phyloP scores from a whole-genome alignment of 2,797 vertebrate species.

The Eutrigla gurnardus region DNA sequence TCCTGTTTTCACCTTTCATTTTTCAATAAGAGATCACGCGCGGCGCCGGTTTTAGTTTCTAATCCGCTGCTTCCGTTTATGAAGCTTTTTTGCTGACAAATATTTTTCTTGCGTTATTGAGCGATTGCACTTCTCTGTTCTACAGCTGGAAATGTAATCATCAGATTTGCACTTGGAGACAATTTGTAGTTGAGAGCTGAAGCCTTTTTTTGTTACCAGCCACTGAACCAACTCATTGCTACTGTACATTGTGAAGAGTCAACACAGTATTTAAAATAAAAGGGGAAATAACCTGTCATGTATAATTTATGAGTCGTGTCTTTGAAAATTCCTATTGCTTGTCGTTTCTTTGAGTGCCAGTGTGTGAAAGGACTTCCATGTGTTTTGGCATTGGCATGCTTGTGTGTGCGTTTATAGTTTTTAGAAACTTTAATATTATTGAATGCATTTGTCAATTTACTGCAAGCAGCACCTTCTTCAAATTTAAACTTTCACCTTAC shows the following conservation, averaged over 20 bases:
- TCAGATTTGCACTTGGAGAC: constrained; percentile 41
- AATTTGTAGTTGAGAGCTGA: constrained; percentile 36
- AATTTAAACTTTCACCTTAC: not conserved
- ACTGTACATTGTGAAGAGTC: constrained; percentile 49
- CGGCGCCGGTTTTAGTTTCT: constrained; percentile 30
- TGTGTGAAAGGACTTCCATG: constrained; percentile 22
- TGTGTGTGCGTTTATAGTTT: not conserved
- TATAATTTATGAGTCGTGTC: constrained; percentile 61
- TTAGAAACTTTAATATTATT: constrained; percentile 12
- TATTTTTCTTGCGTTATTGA: constrained; percentile 25
- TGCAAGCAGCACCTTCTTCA: not conserved
- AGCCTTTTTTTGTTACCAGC: constrained; percentile 40
- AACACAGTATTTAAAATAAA: constrained; percentile 56
- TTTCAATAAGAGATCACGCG: constrained; percentile 31
- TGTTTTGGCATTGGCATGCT: not conserved
- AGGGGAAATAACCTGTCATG: constrained; percentile 60
- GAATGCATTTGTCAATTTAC: not conserved
- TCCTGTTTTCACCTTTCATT: constrained; percentile 41
- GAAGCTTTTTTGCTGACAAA: constrained; percentile 55
- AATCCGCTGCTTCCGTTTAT: constrained; percentile 37
- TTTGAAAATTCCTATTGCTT: constrained; percentile 30
- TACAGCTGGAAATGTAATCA: constrained; percentile 53
- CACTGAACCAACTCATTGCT: constrained; percentile 60
- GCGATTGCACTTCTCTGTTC: constrained; percentile 42
- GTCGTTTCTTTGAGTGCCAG: constrained; percentile 23